Evolutionary conservation across 2,113 vertebrate species (phyloP).

Genomic region (Morone saxatilis): DNA sequence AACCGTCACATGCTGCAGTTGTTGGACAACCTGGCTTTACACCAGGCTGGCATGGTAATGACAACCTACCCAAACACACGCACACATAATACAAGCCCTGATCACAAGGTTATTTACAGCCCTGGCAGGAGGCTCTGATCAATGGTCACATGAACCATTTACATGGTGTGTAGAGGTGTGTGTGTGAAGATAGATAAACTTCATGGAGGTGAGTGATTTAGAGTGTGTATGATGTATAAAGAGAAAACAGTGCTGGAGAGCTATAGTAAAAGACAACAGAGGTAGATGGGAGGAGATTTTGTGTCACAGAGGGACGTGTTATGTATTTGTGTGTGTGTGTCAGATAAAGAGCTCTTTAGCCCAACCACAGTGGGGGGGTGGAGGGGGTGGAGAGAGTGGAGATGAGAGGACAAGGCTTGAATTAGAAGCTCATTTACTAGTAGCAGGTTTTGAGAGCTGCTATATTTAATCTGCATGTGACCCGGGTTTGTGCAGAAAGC

Average conservation of each 20-base stretch:
- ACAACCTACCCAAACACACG: not conserved
- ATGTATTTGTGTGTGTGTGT: slow-evolving; percentile 1
- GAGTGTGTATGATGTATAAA: not conserved
- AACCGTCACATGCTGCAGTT: slow-evolving; percentile 63
- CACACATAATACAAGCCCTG: slow-evolving; percentile 9
- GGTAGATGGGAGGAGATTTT: not conserved
- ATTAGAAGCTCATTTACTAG: slow-evolving; percentile 74
- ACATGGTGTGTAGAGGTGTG: not conserved
- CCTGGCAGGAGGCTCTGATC: slow-evolving; percentile 23
- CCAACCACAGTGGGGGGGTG: not conserved
- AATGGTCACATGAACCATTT: slow-evolving; percentile 48
- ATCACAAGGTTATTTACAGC: slow-evolving; percentile 59
- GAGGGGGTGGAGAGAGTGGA: slow-evolving; percentile 6
- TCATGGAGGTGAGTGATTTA: not conserved
- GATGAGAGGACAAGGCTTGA: slow-evolving; percentile 41
- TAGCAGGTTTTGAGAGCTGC: slow-evolving; percentile 51
- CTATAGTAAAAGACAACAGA: too few relatives aligned
- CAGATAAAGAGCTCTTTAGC: slow-evolving; percentile 18
- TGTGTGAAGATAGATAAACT: slow-evolving; percentile 10
- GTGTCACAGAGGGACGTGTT: not conserved
- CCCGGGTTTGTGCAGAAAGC: slow-evolving; percentile 65
- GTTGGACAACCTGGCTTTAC: slow-evolving; percentile 53
- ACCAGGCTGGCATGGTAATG: slow-evolving; percentile 50
- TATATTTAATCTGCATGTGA: slow-evolving; percentile 80
- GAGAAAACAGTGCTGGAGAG: not conserved